phyloP scores from a whole-genome alignment of 2,797 vertebrate genomes.

The Tauraco hartlaubi region DNA sequence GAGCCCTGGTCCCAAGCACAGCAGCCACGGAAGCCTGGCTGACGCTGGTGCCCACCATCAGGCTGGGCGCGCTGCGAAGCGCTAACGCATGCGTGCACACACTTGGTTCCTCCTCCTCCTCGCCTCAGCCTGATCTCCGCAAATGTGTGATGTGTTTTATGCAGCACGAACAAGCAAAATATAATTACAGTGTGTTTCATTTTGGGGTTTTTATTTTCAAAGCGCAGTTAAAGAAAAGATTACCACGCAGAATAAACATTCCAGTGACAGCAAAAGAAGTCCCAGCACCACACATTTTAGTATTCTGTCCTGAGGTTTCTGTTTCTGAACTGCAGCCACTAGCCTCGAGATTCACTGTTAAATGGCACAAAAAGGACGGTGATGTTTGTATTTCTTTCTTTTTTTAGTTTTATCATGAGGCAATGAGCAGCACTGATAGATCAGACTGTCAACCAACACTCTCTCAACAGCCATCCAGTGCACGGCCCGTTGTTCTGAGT shows the following conservation, averaged over 20 bases:
- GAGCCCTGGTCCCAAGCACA: neutral
- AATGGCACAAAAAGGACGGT: neutral
- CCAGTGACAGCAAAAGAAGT: neutral
- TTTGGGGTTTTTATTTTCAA: neutral
- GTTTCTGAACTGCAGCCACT: neutral
- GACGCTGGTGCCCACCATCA: neutral
- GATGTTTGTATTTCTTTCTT: neutral
- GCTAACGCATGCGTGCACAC: neutral
- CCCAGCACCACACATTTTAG: neutral
- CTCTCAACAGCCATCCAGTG: neutral
- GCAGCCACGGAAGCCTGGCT: neutral
- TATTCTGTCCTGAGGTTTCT: neutral
- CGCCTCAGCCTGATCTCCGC: neutral
- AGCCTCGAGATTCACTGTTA: neutral
- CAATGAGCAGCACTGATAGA: neutral
- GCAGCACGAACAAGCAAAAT: neutral
- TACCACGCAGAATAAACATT: neutral
- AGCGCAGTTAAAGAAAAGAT: neutral
- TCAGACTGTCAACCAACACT: neutral
- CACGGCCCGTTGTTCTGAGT: neutral
- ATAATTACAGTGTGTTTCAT: neutral
- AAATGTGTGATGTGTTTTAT: neutral
- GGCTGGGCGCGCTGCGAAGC: accelerated
- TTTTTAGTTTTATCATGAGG: neutral
- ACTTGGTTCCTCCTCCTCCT: neutral